Evolutionary conservation across 2,888 invertebrate genomes (phyloP).

Genomic region (Quadroppia sp.): DNA sequence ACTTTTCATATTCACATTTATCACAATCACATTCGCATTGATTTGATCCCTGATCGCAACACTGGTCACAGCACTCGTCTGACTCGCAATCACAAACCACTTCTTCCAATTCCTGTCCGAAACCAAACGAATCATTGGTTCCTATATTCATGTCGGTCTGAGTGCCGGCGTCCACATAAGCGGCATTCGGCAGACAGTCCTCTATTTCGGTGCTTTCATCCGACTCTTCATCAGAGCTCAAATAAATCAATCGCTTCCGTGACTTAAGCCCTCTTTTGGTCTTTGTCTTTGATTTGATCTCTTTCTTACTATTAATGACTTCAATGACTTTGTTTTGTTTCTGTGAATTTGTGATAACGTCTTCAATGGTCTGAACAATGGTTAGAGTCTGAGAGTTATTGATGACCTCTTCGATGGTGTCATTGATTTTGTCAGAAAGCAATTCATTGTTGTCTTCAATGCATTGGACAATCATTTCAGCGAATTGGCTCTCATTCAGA

Average conservation of each 20-base stretch:
- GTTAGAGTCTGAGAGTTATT: neutral
- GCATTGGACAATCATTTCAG: conserved; percentile 9
- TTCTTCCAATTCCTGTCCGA: neutral
- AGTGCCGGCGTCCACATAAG: conserved; percentile 11
- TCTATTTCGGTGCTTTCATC: neutral
- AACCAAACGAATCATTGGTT: neutral
- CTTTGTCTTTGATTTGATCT: neutral
- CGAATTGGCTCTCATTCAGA: neutral
- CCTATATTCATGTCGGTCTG: neutral
- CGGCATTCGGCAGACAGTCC: neutral
- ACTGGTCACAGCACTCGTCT: conserved; percentile 25
- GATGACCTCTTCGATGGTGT: conserved; percentile 25
- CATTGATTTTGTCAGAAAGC: neutral
- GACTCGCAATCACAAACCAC: conserved; percentile 15
- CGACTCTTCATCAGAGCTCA: neutral
- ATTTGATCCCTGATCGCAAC: conserved; percentile 33
- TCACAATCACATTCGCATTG: conserved; percentile 36
- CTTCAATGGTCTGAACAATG: neutral
- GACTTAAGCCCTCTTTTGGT: neutral
- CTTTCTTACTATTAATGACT: neutral
- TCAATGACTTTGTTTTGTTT: neutral
- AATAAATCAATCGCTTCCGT: neutral
- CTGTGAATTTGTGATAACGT: neutral
- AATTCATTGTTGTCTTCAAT: neutral
- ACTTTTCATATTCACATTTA: conserved; percentile 20